These are phyloP conservation scores for Busseola fusca DNA, from an alignment of 2,888 invertebrate species.

Conservation along the genomic window DNA sequence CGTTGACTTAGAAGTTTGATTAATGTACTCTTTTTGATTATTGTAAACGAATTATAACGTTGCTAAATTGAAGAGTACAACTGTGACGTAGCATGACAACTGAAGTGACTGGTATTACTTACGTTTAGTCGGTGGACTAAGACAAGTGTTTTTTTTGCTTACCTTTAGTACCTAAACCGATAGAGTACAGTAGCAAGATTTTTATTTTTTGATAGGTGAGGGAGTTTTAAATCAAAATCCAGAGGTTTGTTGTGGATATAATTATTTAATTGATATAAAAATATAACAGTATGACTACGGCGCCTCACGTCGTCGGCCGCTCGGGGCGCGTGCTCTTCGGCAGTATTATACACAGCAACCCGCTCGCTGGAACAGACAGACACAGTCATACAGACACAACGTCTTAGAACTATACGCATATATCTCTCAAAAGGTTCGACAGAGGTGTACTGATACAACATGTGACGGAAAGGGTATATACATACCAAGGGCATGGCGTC, in stretches of 20 bases:
- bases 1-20: too few species aligned
- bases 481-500: too few species aligned
- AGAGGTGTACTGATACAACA: neutral
- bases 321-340: conserved; percentile 87
- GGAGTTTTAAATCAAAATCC: conserved; percentile 23
- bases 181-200: neutral
- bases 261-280: conserved; percentile 79
- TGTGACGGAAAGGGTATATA: too few species aligned
- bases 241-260: conserved; percentile 63
- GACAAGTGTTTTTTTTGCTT: too few species aligned
- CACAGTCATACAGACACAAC: neutral
- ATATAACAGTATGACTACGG: conserved; percentile 67
- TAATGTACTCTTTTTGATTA: too few species aligned
- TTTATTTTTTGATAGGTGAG: neutral
- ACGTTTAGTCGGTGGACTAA: too few species aligned
- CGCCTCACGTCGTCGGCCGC: conserved; percentile 72
- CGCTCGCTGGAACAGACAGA: conserved; percentile 86
- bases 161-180: too few species aligned
- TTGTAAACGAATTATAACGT: too few species aligned
- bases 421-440: neutral
- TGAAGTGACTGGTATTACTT: too few species aligned
- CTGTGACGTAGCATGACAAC: too few species aligned
- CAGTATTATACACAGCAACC: conserved; percentile 86
- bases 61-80: too few species aligned
- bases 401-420: fast-evolving